Percentiles rank a stretch among this genome's conserved stretches.
phyloP scores from a whole-genome alignment of 2,797 vertebrate genomes.

The Acanthurus tractus region DNA sequence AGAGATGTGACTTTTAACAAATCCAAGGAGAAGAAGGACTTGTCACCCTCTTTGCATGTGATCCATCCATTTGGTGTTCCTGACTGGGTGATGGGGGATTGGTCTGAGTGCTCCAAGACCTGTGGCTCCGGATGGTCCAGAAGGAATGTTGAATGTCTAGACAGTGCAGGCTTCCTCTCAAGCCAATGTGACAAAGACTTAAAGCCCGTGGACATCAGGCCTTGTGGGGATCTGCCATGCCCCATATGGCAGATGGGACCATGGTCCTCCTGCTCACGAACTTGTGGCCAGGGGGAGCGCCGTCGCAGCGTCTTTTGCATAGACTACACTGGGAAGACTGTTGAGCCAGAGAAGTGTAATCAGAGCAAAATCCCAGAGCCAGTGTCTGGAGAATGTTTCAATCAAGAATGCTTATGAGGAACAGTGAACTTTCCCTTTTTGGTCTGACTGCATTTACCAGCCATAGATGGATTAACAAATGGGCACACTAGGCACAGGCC shows the following conservation, averaged over 20 bases:
- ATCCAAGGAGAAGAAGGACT: slow-evolving; percentile 83
- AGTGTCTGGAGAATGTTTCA: slow-evolving; percentile 77
- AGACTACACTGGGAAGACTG: slow-evolving; percentile 86
- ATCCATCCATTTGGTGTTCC: slow-evolving; percentile 87
- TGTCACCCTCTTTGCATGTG: slow-evolving; percentile 82
- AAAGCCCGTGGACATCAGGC: slow-evolving; percentile 90
- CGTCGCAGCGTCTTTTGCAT: slow-evolving; percentile 86
- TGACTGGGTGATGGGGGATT: slow-evolving; percentile 93
- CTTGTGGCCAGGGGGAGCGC: slow-evolving; percentile 87
- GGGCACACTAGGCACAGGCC: background rate
- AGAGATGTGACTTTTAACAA: slow-evolving; percentile 87
- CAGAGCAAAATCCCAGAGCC: slow-evolving; percentile 77
- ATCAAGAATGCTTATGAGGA: slow-evolving; percentile 86
- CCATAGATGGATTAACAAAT: slow-evolving; percentile 26
- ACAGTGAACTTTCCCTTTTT: slow-evolving; percentile 61
- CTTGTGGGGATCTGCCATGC: slow-evolving; percentile 91
- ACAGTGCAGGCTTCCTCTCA: slow-evolving; percentile 86
- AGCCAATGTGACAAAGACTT: slow-evolving; percentile 87
- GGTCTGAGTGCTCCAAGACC: slow-evolving; percentile 94
- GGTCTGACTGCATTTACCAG: slow-evolving; percentile 75
- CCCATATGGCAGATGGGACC: slow-evolving; percentile 91
- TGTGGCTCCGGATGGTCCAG: slow-evolving; percentile 94
- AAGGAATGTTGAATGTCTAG: slow-evolving; percentile 90
- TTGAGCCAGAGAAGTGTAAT: slow-evolving; percentile 86
- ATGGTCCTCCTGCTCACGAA: slow-evolving; percentile 91